These are phyloP conservation scores for Ophioninae sp. DNA, from an alignment of 2,888 invertebrate genomes.

Conservation along the genomic window DNA sequence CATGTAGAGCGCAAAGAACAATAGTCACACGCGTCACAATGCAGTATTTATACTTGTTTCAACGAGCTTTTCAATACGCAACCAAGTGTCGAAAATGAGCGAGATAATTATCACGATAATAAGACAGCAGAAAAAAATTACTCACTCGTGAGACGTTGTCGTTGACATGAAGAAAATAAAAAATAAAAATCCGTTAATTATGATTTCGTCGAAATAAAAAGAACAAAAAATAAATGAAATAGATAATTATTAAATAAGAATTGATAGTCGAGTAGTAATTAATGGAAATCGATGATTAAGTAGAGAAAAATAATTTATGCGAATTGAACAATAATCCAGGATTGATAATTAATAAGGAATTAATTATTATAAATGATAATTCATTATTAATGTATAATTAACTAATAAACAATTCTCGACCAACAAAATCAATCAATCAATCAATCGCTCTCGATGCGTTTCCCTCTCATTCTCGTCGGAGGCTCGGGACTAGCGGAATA, in stretches of 20 bases:
- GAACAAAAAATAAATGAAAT: background rate
- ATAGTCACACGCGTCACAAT: conserved; percentile 46
- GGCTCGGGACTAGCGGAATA: conserved; percentile 52
- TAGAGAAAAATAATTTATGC: too few species aligned
- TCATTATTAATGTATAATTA: too few species aligned
- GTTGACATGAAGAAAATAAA: background rate
- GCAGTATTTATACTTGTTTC: conserved; percentile 1
- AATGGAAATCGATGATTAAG: too few species aligned
- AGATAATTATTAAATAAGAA: background rate
- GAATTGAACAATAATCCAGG: too few species aligned
- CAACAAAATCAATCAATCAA: too few species aligned
- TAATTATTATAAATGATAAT: too few species aligned
- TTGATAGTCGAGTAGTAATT: background rate
- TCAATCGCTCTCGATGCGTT: background rate
- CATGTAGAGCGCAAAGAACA: conserved; percentile 37
- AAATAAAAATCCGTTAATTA: background rate
- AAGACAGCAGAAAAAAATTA: conserved; percentile 20
- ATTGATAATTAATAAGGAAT: too few species aligned
- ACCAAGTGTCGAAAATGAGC: conserved; percentile 23
- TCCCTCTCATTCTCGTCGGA: conserved; percentile 30
- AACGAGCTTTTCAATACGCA: conserved; percentile 7
- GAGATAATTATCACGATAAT: conserved; percentile 45
- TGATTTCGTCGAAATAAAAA: background rate
- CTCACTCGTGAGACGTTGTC: background rate
- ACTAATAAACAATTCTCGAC: too few species aligned